phyloP scores from a whole-genome alignment of 2,888 invertebrate genomes.

The Caenorhabditis japonica region DNA sequence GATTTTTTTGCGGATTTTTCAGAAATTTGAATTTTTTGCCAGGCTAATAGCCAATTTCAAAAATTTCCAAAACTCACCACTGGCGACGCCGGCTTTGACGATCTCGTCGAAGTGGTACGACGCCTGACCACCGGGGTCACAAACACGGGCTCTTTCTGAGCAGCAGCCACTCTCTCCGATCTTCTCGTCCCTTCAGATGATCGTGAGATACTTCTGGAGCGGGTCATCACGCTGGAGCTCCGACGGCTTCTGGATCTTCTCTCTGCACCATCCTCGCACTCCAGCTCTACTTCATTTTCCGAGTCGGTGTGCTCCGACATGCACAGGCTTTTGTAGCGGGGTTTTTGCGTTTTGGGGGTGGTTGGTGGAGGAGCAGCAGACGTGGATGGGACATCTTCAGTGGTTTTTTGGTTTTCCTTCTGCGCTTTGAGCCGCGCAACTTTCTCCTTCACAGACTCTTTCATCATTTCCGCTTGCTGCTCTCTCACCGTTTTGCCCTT shows the following conservation, averaged over 20 bases:
- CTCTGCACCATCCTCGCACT: neutral
- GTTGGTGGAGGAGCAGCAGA: neutral
- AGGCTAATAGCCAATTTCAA: too few species aligned
- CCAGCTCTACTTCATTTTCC: neutral
- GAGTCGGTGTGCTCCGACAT: neutral
- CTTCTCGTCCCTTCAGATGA: slow-evolving; percentile 6
- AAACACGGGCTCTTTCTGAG: too few species aligned
- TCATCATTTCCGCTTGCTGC: slow-evolving; percentile 53
- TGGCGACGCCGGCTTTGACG: too few species aligned
- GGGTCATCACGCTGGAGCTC: neutral
- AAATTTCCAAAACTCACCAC: too few species aligned
- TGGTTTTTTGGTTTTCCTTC: neutral
- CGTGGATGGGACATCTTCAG: neutral
- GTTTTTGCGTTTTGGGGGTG: neutral
- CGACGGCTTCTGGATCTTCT: neutral
- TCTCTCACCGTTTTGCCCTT: slow-evolving; percentile 52
- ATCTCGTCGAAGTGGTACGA: too few species aligned
- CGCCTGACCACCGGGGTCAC: too few species aligned
- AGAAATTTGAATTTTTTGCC: too few species aligned
- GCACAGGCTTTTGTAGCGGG: neutral
- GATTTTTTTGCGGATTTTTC: too few species aligned
- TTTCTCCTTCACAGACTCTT: slow-evolving; percentile 42
- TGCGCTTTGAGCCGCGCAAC: slow-evolving; percentile 39
- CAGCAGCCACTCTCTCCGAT: too few species aligned
- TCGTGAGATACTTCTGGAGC: neutral